phyloP scores from a whole-genome alignment of 2,113 vertebrate species.

The Barnardius zonarius region DNA sequence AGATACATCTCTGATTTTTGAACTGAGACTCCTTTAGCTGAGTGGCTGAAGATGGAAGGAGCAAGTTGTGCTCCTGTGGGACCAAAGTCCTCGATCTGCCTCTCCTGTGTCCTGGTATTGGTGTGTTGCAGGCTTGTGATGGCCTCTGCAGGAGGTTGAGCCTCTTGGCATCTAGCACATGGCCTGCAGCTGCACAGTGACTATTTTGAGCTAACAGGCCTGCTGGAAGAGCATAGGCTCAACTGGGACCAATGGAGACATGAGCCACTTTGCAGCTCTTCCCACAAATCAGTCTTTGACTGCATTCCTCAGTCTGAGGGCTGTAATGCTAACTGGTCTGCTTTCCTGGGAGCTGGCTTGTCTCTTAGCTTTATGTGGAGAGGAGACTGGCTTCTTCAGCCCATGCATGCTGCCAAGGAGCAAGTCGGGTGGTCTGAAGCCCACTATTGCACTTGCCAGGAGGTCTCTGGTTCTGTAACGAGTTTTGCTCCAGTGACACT shows the following conservation, averaged over 20 bases:
- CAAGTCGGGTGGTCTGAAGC: fast-evolving
- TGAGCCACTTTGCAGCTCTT: background rate
- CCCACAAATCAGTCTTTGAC: background rate
- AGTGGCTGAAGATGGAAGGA: background rate
- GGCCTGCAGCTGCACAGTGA: fast-evolving
- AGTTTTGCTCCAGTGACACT: background rate
- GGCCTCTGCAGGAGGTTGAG: background rate
- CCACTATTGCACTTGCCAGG: background rate
- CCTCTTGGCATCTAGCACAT: fast-evolving
- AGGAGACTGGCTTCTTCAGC: background rate
- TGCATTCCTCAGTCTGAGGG: background rate
- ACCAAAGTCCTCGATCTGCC: background rate
- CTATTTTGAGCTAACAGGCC: background rate
- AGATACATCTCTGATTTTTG: background rate
- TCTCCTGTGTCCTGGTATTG: background rate
- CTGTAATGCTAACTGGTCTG: background rate
- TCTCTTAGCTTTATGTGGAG: background rate
- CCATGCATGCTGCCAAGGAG: background rate
- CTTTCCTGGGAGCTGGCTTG: background rate
- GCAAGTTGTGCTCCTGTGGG: background rate
- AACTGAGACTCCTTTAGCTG: background rate
- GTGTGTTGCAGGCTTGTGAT: background rate
- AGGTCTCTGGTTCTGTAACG: background rate
- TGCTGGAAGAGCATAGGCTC: background rate
- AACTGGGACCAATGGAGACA: background rate